Evolutionary conservation across 2,113 vertebrate species (phyloP).

Genomic region (Leptodactylus fuscus): DNA sequence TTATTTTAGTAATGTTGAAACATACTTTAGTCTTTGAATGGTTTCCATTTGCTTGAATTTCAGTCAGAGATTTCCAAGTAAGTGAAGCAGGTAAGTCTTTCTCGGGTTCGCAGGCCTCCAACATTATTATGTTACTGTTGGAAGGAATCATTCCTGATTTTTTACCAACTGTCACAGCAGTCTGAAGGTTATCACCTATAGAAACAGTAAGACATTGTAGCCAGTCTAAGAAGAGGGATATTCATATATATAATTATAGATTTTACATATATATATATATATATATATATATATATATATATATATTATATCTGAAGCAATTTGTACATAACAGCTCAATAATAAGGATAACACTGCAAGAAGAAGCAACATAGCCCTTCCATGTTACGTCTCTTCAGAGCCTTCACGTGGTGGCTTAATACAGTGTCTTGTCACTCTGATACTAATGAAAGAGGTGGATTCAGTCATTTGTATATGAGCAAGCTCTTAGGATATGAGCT

Average conservation of each 20-base stretch:
- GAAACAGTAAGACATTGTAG: background rate
- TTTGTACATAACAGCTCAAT: background rate
- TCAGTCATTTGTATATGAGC: too few species aligned
- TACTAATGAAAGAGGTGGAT: too few species aligned
- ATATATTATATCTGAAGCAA: too few species aligned
- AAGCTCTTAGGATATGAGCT: too few species aligned
- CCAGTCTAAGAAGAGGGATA: background rate
- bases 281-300: too few species aligned
- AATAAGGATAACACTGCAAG: background rate
- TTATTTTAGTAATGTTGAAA: too few species aligned
- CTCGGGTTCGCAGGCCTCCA: constrained; percentile 64
- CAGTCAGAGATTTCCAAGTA: constrained; percentile 67
- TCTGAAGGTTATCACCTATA: constrained; percentile 78
- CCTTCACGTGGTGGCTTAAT: too few species aligned
- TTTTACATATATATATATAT: too few species aligned
- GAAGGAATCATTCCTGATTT: constrained; percentile 67
- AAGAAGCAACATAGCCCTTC: background rate
- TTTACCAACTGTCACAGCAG: constrained; percentile 72
- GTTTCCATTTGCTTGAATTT: constrained; percentile 19
- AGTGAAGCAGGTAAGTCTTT: constrained; percentile 66
- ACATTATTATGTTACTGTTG: constrained; percentile 66
- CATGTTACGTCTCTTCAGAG: background rate
- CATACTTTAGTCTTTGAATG: constrained; percentile 20
- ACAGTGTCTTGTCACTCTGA: too few species aligned
- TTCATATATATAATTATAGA: background rate